Conservation (phyloP, 2,113 vertebrate species). For the Xenopus laevis region DNA sequence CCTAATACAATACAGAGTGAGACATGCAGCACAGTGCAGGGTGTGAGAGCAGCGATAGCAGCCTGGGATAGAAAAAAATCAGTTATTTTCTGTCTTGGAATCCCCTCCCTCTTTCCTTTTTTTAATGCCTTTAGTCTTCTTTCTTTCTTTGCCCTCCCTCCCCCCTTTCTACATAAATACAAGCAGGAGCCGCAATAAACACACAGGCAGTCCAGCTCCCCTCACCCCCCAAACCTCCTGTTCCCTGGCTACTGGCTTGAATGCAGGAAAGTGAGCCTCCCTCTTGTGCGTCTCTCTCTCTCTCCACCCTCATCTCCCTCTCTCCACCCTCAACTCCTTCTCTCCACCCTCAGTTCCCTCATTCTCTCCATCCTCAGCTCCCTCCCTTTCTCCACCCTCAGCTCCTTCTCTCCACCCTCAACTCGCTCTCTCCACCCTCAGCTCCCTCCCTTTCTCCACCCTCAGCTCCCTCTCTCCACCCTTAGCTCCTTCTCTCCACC, state of each 20-base stretch:
- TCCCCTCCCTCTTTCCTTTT: slow-evolving; percentile 39
- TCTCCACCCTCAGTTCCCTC: too few relatives aligned
- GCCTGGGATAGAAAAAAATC: slow-evolving; percentile 31
- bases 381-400: too few relatives aligned
- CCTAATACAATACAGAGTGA: background rate
- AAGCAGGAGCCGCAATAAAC: slow-evolving; percentile 45
- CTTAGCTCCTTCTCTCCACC: background rate
- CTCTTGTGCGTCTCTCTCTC: background rate
- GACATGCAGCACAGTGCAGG: slow-evolving; percentile 7
- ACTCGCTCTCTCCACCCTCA: too few relatives aligned
- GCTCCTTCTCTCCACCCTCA: too few relatives aligned
- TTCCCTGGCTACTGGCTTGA: slow-evolving; percentile 5
- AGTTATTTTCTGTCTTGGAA: slow-evolving; percentile 27
- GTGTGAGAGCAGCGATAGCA: slow-evolving; percentile 13
- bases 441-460: too few relatives aligned
- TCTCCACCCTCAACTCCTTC: background rate
- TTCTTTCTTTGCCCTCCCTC: slow-evolving; percentile 14
- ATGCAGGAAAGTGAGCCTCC: too few relatives aligned
- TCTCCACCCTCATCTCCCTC: slow-evolving; percentile 35
- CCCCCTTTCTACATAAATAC: slow-evolving; percentile 33
- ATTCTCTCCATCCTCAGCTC: too few relatives aligned
- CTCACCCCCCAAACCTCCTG: slow-evolving; percentile 2
- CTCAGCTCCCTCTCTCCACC: slow-evolving; percentile 27
- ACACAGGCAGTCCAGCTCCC: slow-evolving; percentile 14
- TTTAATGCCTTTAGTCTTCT: background rate